These are phyloP conservation scores for Andrena bucephala DNA, from an alignment of 2,888 invertebrate genomes.

Conservation along the genomic window DNA sequence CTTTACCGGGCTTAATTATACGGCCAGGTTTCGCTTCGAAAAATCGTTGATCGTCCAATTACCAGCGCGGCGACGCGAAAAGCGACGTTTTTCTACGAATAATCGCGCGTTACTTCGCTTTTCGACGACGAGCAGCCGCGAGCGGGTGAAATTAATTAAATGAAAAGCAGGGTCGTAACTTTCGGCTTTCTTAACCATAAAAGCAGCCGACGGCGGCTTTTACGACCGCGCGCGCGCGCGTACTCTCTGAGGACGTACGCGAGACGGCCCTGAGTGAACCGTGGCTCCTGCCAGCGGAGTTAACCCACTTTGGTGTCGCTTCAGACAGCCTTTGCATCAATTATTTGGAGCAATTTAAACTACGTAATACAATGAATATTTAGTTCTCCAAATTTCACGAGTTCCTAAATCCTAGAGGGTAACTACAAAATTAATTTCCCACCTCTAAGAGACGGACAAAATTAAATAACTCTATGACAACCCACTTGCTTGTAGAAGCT, in stretches of 20 bases:
- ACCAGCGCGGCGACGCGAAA: constrained; percentile 57
- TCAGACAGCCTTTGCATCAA: constrained; percentile 26
- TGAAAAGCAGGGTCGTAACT: constrained; percentile 79
- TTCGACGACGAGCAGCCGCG: constrained; percentile 45
- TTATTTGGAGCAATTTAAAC: background rate
- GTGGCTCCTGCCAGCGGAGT: constrained; percentile 24
- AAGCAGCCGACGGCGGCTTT: constrained; percentile 50
- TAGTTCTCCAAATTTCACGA: background rate
- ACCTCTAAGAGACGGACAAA: too few relatives aligned
- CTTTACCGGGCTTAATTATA: constrained; percentile 71
- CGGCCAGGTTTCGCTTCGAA: constrained; percentile 57
- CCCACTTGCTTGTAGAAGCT: too few relatives aligned
- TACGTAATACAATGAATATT: too few relatives aligned
- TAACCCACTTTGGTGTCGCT: constrained; percentile 55
- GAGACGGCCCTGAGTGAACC: constrained; percentile 49
- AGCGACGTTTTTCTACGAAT: constrained; percentile 65
- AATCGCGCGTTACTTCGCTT: constrained; percentile 17
- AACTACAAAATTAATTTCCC: too few relatives aligned
- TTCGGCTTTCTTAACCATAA: constrained; percentile 70
- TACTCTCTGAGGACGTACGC: constrained; percentile 40
- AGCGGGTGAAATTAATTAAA: constrained; percentile 77
- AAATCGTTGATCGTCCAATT: constrained; percentile 69
- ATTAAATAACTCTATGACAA: too few relatives aligned
- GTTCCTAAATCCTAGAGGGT: background rate
- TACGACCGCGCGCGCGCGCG: constrained; percentile 56